Evolutionary conservation across 2,113 vertebrate species (phyloP).

Genomic region (Phylloscopus trochilus): DNA sequence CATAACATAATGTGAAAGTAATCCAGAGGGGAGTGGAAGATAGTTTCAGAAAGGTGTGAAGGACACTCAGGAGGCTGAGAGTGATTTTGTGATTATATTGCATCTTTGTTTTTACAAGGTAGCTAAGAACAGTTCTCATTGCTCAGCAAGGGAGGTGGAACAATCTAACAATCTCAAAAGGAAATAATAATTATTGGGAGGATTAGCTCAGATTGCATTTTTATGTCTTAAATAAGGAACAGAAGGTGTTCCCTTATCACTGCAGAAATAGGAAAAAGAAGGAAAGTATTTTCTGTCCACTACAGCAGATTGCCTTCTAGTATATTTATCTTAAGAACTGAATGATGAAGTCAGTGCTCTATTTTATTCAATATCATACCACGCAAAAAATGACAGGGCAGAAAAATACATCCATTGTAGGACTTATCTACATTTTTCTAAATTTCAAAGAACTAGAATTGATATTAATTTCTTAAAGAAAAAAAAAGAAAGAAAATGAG

Average conservation of each 20-base stretch:
- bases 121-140: not conserved
- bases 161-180: not conserved
- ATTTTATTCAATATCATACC: not conserved
- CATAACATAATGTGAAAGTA: not conserved
- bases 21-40: not conserved
- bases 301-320: not conserved
- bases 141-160: not conserved
- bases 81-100: not conserved
- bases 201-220: conserved; percentile 32
- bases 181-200: conserved; percentile 5
- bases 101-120: not conserved
- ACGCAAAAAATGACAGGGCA: not conserved
- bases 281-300: not conserved
- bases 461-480: not conserved
- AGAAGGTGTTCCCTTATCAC: not conserved
- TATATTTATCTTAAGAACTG: not conserved
- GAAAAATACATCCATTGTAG: not conserved
- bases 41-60: not conserved
- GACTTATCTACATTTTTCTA: not conserved
- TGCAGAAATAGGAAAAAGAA: not conserved
- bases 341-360: not conserved
- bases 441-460: not conserved
- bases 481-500: fast-evolving
- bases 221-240: conserved; percentile 1
- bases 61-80: not conserved